Evolutionary conservation across 2,888 invertebrate species (phyloP), one percentile per base, ranked within the genome.

Genomic region (Phragmatobia fuliginosa): DNA sequence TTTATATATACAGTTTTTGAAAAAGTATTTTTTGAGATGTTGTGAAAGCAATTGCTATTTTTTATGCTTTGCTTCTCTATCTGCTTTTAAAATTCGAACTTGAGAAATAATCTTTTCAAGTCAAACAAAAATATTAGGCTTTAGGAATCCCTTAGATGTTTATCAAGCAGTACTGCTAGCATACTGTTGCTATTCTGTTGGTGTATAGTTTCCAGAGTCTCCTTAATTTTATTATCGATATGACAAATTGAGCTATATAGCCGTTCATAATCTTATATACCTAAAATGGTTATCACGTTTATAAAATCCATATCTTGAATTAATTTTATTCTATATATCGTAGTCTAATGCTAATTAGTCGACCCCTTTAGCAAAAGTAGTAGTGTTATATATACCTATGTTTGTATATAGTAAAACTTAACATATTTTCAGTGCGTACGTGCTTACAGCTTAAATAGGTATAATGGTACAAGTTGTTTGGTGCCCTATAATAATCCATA

Each of bases 381-480:
- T 31, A 59, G 32, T 32, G 16, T 59, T 56, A 66, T 59, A 32
- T 59, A 28, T 28, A n/a, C n/a, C n/a, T n/a, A 41, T 18, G 18
- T 56, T 14, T 68, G 62, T 63, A 56, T 69, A 64, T 62, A 71
- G 73, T 49, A 7, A 62, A 69, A 73, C 31, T 67, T 61, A 61
- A 65, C 73, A 74, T 70, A 72, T 68, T 74, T 68, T 45, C 72
- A 58, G 61, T 71, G 68, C 62, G 63, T 69, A 65, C 61, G 61
- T 71, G 68, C 62, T 62, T 69, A 65, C 61, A 70, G 71, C 73
- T 81, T 73, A 71, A 80, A 76, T 71, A 73, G 74, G 70, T 69
- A 80, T 78, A 81, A 81, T 78, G 79, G 78, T 78, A 81, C 76
- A 78, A 73, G 79, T 67, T 72, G 69, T 71, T 74, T 70, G 73